Percentiles rank a stretch among this genome's conserved stretches.
Evolutionary conservation across 2,888 invertebrate species (phyloP).

Genomic region (Tribolium freemani): DNA sequence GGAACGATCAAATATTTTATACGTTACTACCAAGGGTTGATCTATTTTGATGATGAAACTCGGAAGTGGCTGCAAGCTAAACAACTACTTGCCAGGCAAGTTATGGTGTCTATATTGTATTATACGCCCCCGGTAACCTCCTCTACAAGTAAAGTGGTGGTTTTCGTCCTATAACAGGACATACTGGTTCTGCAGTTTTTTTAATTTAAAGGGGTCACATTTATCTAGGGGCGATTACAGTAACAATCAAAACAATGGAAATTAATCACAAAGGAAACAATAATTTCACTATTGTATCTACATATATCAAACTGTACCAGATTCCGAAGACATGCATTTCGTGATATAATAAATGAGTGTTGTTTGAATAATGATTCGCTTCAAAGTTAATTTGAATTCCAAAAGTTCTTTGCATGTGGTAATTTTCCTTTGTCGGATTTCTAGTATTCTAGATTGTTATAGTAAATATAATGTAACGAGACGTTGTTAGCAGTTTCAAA

Average conservation of each 20-base stretch:
- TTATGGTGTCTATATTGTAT: conserved; percentile 15
- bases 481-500: background rate
- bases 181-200: background rate
- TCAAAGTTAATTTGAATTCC: conserved; percentile 49
- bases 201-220: background rate
- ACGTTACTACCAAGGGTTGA: background rate
- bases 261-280: conserved; percentile 7
- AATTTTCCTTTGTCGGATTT: conserved; percentile 49
- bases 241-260: background rate
- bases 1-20: background rate
- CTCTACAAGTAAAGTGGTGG: background rate
- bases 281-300: conserved; percentile 5
- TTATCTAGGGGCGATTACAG: background rate
- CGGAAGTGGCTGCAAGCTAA: conserved; percentile 3
- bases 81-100: conserved; percentile 14
- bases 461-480: background rate
- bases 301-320: conserved; percentile 46
- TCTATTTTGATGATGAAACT: conserved; percentile 6
- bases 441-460: conserved; percentile 15
- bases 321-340: conserved; percentile 47
- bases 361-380: conserved; percentile 47
- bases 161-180: conserved; percentile 6
- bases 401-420: conserved; percentile 47
- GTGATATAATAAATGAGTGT: conserved; percentile 44
- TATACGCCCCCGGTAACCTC: conserved; percentile 3